Evolutionary conservation across 2,113 vertebrate genomes (phyloP), one percentile per base, ranked within the genome.

Genomic region (Pomatorhinus ruficollis): DNA sequence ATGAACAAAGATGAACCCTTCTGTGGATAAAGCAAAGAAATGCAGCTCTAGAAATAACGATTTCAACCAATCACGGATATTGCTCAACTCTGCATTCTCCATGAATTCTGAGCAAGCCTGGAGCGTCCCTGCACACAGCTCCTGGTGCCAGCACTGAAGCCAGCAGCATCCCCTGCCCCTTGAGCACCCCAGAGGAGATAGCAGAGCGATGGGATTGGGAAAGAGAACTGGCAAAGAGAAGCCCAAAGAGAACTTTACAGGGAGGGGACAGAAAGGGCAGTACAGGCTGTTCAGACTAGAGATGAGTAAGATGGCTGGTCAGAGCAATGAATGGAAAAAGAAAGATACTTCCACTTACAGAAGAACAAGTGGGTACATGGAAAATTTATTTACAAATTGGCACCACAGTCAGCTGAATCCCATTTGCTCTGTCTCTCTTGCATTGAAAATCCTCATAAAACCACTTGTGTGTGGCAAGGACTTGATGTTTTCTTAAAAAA

Each of bases 351-450:
- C 28, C n/a, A 35, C 54, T 80, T 71, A 56, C 0, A 80, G 39
- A 82, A 56, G 53, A 95, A 37, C 24, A 92, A 95, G 76, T 37
- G 52, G 72, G 64, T 63, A 92, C 86, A 84, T 11, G 56, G 76
- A 94, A 95, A 93, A 92, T 15, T 44, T 92, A 89, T 94, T 96
- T 97, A 88, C 85, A 94, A 78, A 80, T 52, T 81, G 69, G 68
- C 91, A 90, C 76, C 44, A 59, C 1, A 4, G 31, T 52, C 94
- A 95, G 65, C 80, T 96, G 94, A 92, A 95, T 91, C 60, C 33
- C 56, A 89, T 96, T 95, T 95, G 35, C 60, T 87, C 79, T 77
- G 82, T 30, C 57, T 88, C 54, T 88, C 80, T 89, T 63, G 53
- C 27, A 8, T 35, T 74, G 47, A 93, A 92, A 95, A 94, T 64